Percentiles rank a stretch among this genome's conserved stretches.
These are phyloP conservation scores for Stylophora pistillata DNA, from an alignment of 64 coral and sea anemone genomes.

Conservation along the genomic window DNA sequence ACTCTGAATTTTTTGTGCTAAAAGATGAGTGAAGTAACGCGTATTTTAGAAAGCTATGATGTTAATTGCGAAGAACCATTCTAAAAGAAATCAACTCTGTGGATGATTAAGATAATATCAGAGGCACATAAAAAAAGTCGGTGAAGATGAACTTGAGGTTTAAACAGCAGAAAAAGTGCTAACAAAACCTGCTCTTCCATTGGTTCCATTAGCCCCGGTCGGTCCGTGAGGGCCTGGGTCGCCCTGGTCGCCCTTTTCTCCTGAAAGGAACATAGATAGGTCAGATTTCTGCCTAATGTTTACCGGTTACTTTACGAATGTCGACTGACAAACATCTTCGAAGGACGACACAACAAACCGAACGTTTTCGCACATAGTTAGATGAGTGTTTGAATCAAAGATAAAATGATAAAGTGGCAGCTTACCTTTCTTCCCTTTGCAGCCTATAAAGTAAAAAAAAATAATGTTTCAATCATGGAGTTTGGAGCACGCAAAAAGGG, in stretches of 20 bases:
- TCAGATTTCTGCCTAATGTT: not conserved
- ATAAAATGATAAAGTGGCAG: not conserved
- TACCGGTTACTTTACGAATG: not conserved
- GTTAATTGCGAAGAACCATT: too few species aligned
- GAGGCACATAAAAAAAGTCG: too few species aligned
- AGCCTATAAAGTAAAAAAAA: not conserved
- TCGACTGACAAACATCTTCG: too few species aligned
- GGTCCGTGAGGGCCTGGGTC: slow-evolving; percentile 18
- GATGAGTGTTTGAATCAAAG: not conserved
- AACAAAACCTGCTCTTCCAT: not conserved
- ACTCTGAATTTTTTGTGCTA: not conserved
- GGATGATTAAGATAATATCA: too few species aligned
- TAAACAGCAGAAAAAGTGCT: too few species aligned
- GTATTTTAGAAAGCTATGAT: too few species aligned
- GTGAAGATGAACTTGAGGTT: too few species aligned
- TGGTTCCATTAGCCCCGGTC: not conserved
- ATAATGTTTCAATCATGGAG: not conserved
- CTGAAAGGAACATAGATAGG: not conserved
- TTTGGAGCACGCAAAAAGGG: not conserved
- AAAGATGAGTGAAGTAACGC: not conserved
- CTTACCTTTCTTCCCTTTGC: slow-evolving; percentile 28
- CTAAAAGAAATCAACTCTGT: too few species aligned
- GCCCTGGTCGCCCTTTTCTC: slow-evolving; percentile 18
- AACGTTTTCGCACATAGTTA: not conserved
- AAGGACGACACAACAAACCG: too few species aligned